These are phyloP conservation scores for Thunnus thynnus DNA, from an alignment of 2,113 vertebrate species.

Conservation along the genomic window DNA sequence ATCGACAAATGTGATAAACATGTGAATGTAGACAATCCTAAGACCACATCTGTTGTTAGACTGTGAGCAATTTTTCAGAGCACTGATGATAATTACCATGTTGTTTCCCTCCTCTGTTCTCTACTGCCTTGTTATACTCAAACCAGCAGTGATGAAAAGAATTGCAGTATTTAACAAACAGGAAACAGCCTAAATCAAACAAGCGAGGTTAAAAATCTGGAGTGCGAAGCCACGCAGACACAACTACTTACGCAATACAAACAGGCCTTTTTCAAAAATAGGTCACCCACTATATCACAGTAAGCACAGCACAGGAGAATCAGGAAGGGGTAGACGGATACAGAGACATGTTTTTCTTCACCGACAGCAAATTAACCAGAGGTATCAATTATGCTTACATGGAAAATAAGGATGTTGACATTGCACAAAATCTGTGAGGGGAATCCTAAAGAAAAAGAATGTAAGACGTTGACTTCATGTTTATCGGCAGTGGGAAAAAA, in stretches of 20 bases:
- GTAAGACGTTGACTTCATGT: not conserved
- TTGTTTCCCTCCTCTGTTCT: not conserved
- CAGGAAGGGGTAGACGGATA: not conserved
- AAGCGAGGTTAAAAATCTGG: constrained; percentile 6
- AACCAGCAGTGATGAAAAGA: constrained; percentile 12
- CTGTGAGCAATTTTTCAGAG: constrained; percentile 8
- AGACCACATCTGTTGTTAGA: constrained; percentile 17
- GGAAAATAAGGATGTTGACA: not conserved
- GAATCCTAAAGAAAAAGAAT: not conserved
- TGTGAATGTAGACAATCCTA: not conserved
- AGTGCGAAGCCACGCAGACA: constrained; percentile 1
- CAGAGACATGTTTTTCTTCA: not conserved
- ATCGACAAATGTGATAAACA: constrained; percentile 9
- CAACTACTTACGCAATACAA: constrained; percentile 45
- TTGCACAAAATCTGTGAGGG: not conserved
- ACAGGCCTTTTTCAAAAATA: constrained; percentile 48
- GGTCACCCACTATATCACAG: constrained; percentile 45
- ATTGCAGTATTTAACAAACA: constrained; percentile 24
- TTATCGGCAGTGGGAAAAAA: not conserved
- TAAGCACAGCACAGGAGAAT: constrained; percentile 13
- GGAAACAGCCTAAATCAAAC: constrained; percentile 55
- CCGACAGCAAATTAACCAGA: not conserved
- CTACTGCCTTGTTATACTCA: not conserved
- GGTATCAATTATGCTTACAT: not conserved
- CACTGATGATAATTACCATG: constrained; percentile 33